These are phyloP conservation scores for Sus scrofa DNA, from an alignment of 2,113 vertebrate genomes.

Conservation along the genomic window DNA sequence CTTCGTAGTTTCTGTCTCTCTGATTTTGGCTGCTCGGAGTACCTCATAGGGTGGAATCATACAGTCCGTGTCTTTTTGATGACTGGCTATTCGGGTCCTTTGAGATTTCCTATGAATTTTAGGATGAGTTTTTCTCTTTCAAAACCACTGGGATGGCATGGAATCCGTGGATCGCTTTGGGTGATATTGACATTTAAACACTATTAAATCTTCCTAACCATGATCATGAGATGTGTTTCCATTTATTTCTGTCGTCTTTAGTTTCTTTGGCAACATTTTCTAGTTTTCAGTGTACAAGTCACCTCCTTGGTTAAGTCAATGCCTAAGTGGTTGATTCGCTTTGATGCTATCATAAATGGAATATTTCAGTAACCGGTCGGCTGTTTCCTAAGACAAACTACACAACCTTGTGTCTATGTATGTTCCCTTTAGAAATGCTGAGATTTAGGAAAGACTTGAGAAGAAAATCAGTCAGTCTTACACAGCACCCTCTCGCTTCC, in stretches of 20 bases:
- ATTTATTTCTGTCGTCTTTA: background rate
- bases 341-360: background rate
- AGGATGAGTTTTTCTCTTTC: background rate
- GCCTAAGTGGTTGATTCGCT: background rate
- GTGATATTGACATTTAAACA: background rate
- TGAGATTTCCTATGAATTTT: background rate
- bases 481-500: background rate
- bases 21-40: background rate
- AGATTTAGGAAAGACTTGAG: background rate
- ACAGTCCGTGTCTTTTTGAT: background rate
- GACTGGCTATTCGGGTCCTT: background rate
- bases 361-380: background rate
- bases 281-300: background rate
- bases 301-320: background rate
- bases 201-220: background rate
- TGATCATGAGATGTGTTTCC: background rate
- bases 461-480: background rate
- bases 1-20: background rate
- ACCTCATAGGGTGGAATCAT: background rate
- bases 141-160: background rate
- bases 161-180: background rate
- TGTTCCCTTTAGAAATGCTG: conserved; percentile 1
- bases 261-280: background rate
- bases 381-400: background rate
- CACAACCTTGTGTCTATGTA: background rate